These are phyloP conservation scores for Sphenopsis melanotis DNA, from an alignment of 2,797 vertebrate species.

Conservation along the genomic window DNA sequence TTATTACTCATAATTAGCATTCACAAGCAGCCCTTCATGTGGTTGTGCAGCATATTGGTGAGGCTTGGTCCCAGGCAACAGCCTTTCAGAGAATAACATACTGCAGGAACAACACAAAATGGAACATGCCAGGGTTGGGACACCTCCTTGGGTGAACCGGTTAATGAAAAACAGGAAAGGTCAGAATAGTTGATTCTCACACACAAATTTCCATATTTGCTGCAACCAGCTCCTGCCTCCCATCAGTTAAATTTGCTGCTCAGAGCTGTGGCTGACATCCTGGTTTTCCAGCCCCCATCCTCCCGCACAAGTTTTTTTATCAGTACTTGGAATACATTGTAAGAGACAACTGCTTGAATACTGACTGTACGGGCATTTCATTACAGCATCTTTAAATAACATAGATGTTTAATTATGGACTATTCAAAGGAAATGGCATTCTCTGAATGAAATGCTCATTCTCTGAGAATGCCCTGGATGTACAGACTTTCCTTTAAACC, in stretches of 20 bases:
- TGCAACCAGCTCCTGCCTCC: neutral
- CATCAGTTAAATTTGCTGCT: neutral
- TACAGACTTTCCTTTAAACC: neutral
- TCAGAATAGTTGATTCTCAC: neutral
- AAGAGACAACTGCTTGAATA: neutral
- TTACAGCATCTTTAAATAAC: neutral
- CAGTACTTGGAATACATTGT: neutral
- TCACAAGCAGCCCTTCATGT: neutral
- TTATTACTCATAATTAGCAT: neutral
- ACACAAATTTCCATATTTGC: fast-evolving
- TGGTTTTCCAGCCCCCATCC: neutral
- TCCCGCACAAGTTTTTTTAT: neutral
- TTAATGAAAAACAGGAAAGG: neutral
- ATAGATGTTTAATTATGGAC: neutral
- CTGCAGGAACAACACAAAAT: neutral
- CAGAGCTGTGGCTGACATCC: neutral
- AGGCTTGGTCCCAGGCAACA: neutral
- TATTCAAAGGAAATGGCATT: neutral
- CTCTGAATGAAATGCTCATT: neutral
- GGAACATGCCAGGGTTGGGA: neutral
- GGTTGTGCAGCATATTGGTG: neutral
- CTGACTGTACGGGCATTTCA: neutral
- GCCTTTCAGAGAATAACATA: neutral
- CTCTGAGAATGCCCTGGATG: neutral
- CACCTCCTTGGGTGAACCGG: neutral